phyloP scores from a whole-genome alignment of 2,888 invertebrate genomes.

The Pachycephus smyrnensis region DNA sequence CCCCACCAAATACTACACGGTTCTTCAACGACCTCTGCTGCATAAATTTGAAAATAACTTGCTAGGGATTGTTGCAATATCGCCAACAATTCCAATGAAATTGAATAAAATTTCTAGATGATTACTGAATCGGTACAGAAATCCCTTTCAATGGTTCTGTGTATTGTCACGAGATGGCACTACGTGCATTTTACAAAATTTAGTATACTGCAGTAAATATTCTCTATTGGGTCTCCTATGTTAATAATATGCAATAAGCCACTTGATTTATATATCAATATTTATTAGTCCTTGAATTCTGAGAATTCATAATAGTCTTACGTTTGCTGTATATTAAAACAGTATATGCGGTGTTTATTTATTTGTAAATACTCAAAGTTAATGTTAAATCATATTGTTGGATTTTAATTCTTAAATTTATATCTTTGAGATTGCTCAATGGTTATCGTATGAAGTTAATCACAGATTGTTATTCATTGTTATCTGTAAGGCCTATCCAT shows the following conservation, averaged over 20 bases:
- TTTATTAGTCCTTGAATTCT: neutral
- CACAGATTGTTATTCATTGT: neutral
- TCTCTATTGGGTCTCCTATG: too few relatives aligned
- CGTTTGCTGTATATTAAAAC: too few relatives aligned
- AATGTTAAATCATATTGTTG: too few relatives aligned
- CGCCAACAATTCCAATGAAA: slow-evolving; percentile 7
- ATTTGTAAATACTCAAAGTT: too few relatives aligned
- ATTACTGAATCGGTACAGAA: neutral
- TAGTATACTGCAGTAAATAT: neutral
- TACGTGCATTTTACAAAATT: neutral
- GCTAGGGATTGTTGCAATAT: slow-evolving; percentile 7
- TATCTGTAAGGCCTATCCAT: neutral
- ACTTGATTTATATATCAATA: neutral
- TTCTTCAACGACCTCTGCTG: slow-evolving; percentile 21
- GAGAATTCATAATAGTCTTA: neutral
- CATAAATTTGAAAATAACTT: slow-evolving; percentile 4
- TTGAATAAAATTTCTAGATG: neutral
- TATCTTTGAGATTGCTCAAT: too few relatives aligned
- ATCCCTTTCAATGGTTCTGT: neutral
- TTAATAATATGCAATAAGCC: neutral
- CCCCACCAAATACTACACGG: slow-evolving; percentile 20
- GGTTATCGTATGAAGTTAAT: neutral
- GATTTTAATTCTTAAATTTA: too few relatives aligned
- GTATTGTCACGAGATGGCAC: neutral
- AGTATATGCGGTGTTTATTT: too few relatives aligned